A percentile compares a stretch with the other conserved stretches of the same genome.
phyloP scores from a whole-genome alignment of 2,888 invertebrate genomes.

The Drosophila bunnanda region DNA sequence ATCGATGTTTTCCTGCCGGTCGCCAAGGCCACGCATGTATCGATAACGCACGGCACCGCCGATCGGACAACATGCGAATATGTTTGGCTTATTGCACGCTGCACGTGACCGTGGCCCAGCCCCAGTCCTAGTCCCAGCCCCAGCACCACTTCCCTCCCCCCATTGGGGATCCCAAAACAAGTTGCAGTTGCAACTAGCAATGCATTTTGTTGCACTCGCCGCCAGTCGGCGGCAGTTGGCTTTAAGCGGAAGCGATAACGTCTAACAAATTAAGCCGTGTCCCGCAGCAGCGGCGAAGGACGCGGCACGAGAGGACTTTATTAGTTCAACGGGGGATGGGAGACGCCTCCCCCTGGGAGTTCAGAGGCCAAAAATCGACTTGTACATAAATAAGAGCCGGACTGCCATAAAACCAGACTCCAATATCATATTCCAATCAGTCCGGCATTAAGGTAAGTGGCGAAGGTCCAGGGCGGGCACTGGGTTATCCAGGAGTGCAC shows the following conservation, averaged over 20 bases:
- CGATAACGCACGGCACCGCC: conserved; percentile 26
- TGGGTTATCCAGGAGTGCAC: not conserved
- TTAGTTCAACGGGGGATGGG: conserved; percentile 41
- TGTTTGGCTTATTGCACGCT: conserved; percentile 69
- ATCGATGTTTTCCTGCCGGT: conserved; percentile 25
- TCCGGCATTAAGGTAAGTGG: conserved; percentile 83
- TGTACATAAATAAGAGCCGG: conserved; percentile 64
- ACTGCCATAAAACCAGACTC: conserved; percentile 69
- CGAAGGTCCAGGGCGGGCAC: conserved; percentile 38
- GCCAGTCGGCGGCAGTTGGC: conserved; percentile 59
- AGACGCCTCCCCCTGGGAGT: conserved; percentile 23
- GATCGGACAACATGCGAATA: conserved; percentile 73
- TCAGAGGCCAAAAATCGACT: conserved; percentile 54
- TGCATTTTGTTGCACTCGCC: conserved; percentile 62
- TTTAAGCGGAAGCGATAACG: conserved; percentile 76
- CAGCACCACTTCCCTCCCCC: not conserved
- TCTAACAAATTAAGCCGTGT: conserved; percentile 80
- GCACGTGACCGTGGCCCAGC: conserved; percentile 64
- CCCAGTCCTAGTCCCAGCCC: not conserved
- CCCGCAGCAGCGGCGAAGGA: conserved; percentile 34
- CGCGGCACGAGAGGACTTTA: conserved; percentile 63
- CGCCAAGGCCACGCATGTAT: conserved; percentile 45
- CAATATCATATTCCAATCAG: conserved; percentile 84
- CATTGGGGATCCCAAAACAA: conserved; percentile 19
- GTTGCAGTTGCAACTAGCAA: conserved; percentile 45